Conservation (phyloP, 2,113 vertebrate genomes). For the Antechinus stuartii region DNA sequence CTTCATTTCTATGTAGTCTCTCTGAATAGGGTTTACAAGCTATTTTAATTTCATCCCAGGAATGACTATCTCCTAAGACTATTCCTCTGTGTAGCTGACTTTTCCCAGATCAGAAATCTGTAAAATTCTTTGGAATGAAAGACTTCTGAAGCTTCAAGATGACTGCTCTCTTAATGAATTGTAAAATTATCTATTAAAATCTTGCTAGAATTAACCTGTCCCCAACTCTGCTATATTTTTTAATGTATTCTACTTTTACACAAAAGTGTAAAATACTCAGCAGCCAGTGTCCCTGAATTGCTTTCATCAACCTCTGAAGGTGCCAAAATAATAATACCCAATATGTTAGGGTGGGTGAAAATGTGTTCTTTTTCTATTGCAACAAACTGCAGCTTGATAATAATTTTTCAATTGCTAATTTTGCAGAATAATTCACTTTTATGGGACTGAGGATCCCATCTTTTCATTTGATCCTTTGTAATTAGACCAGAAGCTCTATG, state of each 20-base stretch:
- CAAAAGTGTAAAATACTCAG: not conserved
- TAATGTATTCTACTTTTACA: not conserved
- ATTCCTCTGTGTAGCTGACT: not conserved
- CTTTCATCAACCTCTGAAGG: not conserved
- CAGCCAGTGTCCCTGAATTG: not conserved
- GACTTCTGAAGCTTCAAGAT: not conserved
- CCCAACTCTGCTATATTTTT: not conserved
- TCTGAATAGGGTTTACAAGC: not conserved
- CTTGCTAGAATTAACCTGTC: not conserved
- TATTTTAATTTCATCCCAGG: not conserved
- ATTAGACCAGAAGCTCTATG: not conserved
- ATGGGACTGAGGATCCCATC: not conserved
- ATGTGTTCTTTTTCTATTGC: not conserved
- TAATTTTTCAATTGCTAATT: not conserved
- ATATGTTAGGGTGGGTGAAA: not conserved
- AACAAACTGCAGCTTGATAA: not conserved
- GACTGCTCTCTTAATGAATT: not conserved
- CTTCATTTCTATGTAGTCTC: not conserved
- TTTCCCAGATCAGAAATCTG: not conserved
- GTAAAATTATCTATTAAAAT: not conserved
- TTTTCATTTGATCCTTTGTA: not conserved
- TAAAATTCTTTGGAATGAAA: not conserved
- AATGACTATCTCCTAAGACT: not conserved
- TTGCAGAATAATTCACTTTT: not conserved
- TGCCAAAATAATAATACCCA: not conserved